phyloP scores from a whole-genome alignment of 2,888 invertebrate species.

The Tillus elongatus region DNA sequence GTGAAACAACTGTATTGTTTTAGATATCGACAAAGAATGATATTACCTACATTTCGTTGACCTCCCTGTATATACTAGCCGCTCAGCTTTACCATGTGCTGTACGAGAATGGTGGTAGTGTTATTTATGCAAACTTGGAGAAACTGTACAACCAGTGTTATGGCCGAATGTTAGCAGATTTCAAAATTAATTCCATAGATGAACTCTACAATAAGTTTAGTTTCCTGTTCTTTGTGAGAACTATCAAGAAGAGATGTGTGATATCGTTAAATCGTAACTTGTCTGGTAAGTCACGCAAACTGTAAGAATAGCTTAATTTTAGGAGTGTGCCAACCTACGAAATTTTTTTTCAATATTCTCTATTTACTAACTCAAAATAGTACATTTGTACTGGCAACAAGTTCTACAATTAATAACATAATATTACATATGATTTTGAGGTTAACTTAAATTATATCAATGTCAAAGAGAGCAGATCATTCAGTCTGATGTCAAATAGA shows the following conservation, averaged over 20 bases:
- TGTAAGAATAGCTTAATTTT: no score
- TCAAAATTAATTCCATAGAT: conserved; percentile 32
- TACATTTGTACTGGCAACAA: no score
- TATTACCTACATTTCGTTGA: conserved; percentile 34
- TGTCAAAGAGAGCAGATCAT: no score
- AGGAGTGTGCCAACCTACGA: no score
- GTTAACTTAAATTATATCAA: no score
- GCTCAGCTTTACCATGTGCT: conserved; percentile 38
- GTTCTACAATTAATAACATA: no score
- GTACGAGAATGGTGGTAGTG: conserved; percentile 31
- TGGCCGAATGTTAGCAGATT: conserved; percentile 31
- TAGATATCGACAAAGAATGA: no score
- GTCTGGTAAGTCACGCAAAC: conserved; percentile 34
- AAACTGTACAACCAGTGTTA: conserved; percentile 30
- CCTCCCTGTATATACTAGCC: conserved; percentile 34
- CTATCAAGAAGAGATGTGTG: conserved; percentile 38
- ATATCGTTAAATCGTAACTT: conserved; percentile 45
- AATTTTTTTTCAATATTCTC: no score
- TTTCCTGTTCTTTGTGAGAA: conserved; percentile 34
- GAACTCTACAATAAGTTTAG: conserved; percentile 35
- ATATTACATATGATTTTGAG: no score
- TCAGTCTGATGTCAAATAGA: no score
- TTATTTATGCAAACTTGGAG: conserved; percentile 31
- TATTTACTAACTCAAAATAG: no score
- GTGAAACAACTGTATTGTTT: no score